A percentile compares a stretch with the other conserved stretches of the same genome.
phyloP scores from a whole-genome alignment of 2,797 vertebrate genomes.

The Anabas testudineus region DNA sequence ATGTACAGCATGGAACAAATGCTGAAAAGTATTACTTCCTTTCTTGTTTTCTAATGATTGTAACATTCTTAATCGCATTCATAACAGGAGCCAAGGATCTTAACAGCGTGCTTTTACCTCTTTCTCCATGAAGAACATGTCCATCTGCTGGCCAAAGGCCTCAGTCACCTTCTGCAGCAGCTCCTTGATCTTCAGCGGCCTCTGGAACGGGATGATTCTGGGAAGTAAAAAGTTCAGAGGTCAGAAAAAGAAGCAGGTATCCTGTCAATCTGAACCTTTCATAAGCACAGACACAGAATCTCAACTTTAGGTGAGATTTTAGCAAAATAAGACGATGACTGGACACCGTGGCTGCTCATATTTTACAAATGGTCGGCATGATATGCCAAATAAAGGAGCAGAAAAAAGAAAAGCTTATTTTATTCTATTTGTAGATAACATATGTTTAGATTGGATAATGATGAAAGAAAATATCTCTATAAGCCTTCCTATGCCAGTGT shows the following conservation, averaged over 20 bases:
- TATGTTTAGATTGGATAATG: constrained; percentile 9
- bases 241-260: constrained; percentile 23
- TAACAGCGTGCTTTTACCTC: constrained; percentile 80
- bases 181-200: constrained; percentile 90
- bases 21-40: too few relatives aligned
- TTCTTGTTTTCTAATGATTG: too few relatives aligned
- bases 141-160: constrained; percentile 94
- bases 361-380: neutral
- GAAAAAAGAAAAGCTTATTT: neutral
- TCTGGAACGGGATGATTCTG: constrained; percentile 93
- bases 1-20: too few relatives aligned
- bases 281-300: neutral
- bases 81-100: neutral
- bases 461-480: constrained; percentile 5
- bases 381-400: neutral
- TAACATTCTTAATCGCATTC: neutral
- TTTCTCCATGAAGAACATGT: constrained; percentile 90
- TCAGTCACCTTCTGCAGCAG: constrained; percentile 93
- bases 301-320: neutral
- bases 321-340: neutral
- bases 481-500: constrained; percentile 6
- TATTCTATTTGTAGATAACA: neutral
- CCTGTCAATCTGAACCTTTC: constrained; percentile 32
- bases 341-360: neutral
- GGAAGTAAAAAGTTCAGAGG: constrained; percentile 45